Conservation (phyloP, 2,113 vertebrate genomes). For the Mormyrus iriodes region DNA sequence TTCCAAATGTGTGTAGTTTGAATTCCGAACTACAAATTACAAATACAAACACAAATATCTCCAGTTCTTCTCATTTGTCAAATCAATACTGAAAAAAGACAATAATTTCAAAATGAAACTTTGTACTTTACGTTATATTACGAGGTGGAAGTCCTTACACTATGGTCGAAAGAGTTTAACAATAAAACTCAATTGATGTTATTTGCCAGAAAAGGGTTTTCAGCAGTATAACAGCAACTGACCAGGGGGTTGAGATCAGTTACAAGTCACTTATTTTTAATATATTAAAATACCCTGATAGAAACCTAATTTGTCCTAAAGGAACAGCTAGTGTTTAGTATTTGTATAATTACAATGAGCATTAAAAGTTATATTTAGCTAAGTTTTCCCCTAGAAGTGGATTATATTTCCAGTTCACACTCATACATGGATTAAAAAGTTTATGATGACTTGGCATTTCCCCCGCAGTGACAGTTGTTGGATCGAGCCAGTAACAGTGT, state of each 20-base stretch:
- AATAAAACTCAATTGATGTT: neutral
- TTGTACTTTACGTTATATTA: neutral
- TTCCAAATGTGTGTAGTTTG: neutral
- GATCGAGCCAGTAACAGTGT: neutral
- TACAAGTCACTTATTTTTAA: neutral
- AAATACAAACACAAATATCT: neutral
- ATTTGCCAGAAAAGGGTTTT: neutral
- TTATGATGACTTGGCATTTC: neutral
- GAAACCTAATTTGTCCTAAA: neutral
- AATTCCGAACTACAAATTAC: neutral
- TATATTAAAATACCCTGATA: neutral
- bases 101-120: neutral
- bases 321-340: neutral
- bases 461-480: neutral
- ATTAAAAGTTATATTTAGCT: slow-evolving; percentile 4
- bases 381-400: neutral
- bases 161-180: neutral
- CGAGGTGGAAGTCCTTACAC: neutral
- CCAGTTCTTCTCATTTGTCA: neutral
- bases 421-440: neutral
- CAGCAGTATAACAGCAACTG: neutral
- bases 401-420: neutral
- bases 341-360: neutral
- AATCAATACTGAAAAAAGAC: neutral
- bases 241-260: neutral